Base-by-base conservation (phyloP, 2,797 vertebrate species). In the Chelon labrosus region DNA sequence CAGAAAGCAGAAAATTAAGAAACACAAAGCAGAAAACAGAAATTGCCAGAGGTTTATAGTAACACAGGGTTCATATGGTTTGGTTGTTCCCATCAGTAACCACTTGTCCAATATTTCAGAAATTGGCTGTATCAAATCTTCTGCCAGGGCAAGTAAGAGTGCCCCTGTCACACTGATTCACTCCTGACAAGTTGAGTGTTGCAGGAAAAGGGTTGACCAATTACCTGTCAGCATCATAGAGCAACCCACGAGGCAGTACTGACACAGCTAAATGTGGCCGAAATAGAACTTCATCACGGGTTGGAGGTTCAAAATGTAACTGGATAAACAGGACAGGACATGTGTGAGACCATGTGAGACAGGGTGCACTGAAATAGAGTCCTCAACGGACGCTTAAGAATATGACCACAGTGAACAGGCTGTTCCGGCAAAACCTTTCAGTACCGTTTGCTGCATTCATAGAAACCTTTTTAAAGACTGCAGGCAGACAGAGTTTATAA, bases 121-220 rank as follows among this genome's bases (percentile, higher is more conserved):
- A 57, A 41, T 7, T 4, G 19, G 16, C 65, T 56, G 46, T 59
- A 70, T 59, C 49, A 12, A 35, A 35, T 35, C 31, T 35, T 5
- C 74, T 74, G 58, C 53, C 73, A 63, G 64, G 68, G 38, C 65
- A 71, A 52, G 47, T 73, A 41, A 58, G 39, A 65, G 52, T 1
- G 44, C 50, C 39, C 57, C 65, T 73, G 68, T 77, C 59, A 60
- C 51, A 68, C 16, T 63, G 59, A 73, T 72, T 75, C 51, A 66
- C 62, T 51, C 35, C 20, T n/a, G 66, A 82, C 22, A 39, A 44
- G 25, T 31, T 35, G n/a, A 61, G 56, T 63, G 60, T 59, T 52
- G 49, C 13, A 54, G 47, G 14, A 66, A 58, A 37, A 58, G 55
- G 47, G 47, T 77, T 64, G 47, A 76, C 73, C 19, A 42, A 74